A percentile compares a stretch with the other conserved stretches of the same genome.
These are phyloP conservation scores for Spheniscus mendiculus DNA, from an alignment of 2,113 vertebrate species.

Conservation along the genomic window DNA sequence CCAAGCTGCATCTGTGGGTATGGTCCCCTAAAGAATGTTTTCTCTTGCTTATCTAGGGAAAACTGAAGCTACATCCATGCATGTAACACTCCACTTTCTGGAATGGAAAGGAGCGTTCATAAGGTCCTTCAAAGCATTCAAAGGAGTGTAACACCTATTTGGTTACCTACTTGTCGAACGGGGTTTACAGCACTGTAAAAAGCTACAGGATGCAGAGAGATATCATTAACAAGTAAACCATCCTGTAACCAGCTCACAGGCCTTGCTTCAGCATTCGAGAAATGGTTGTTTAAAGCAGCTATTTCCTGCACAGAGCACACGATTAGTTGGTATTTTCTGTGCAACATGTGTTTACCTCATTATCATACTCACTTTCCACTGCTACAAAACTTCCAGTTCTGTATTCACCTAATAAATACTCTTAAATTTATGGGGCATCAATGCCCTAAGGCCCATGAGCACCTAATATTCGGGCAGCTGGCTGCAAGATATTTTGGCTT, in stretches of 20 bases:
- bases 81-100: not conserved
- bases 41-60: not conserved
- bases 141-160: not conserved
- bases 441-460: not conserved
- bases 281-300: not conserved
- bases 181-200: not conserved
- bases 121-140: not conserved
- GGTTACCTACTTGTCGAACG: not conserved
- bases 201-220: not conserved
- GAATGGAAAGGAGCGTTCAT: not conserved
- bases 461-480: constrained; percentile 46
- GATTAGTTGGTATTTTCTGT: not conserved
- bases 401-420: constrained; percentile 48
- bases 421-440: constrained; percentile 26
- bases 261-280: not conserved
- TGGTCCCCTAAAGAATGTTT: not conserved
- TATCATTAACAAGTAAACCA: not conserved
- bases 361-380: constrained; percentile 12
- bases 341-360: constrained; percentile 56
- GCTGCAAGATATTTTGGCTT: not conserved
- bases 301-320: not conserved
- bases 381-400: not conserved
- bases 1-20: rapidly evolving
- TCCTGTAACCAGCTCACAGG: not conserved
- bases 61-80: not conserved